A percentile compares a stretch with the other conserved stretches of the same genome.
Conservation (phyloP, 2,888 invertebrate genomes). For the Trachelus tabidus region DNA sequence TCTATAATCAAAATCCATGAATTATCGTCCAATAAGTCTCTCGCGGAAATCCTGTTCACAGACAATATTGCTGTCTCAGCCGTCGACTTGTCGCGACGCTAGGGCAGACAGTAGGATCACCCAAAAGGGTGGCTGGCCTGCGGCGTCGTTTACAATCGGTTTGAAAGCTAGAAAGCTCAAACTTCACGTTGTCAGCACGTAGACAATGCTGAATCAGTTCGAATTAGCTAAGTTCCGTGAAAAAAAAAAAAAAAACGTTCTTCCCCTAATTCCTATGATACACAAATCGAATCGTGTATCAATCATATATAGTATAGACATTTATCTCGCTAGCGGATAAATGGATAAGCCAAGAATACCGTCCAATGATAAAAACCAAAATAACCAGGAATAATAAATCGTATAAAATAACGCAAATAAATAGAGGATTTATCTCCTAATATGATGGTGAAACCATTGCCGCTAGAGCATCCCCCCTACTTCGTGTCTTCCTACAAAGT, state of each 20-base stretch:
- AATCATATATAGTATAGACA: not conserved
- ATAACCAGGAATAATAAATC: not conserved
- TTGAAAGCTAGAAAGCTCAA: slow-evolving; percentile 9
- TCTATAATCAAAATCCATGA: not conserved
- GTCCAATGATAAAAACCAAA: not conserved
- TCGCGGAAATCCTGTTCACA: slow-evolving; percentile 4
- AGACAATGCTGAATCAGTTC: not conserved
- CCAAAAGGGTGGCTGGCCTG: slow-evolving; percentile 1
- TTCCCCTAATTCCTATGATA: too few species aligned
- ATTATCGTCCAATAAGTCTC: not conserved
- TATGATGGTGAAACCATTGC: not conserved
- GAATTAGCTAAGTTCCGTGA: not conserved
- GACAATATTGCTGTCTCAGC: slow-evolving; percentile 32
- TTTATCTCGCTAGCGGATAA: not conserved
- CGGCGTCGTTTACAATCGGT: slow-evolving; percentile 25
- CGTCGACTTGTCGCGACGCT: slow-evolving; percentile 20
- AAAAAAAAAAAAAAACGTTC: not conserved
- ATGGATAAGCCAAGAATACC: not conserved
- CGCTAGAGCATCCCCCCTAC: not conserved
- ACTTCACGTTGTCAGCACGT: not conserved
- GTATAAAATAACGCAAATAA: not conserved
- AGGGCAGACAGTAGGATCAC: slow-evolving; percentile 12
- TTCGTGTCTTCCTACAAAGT: not conserved
- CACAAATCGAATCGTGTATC: not conserved
- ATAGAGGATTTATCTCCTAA: not conserved